Conservation (phyloP, 2,113 vertebrate genomes). For the Empidonax traillii region DNA sequence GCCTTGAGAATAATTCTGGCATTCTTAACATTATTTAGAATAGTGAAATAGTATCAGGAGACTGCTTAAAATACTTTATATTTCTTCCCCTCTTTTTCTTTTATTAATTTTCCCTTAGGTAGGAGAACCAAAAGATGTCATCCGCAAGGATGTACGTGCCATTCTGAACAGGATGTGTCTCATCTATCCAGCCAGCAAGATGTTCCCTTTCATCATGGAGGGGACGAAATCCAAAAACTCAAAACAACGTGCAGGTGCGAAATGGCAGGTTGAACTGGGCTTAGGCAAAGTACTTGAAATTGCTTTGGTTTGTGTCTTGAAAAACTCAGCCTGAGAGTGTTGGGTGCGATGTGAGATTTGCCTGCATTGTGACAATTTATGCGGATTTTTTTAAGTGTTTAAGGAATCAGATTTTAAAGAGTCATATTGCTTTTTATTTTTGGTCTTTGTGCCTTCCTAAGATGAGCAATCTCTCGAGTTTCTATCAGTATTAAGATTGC, state of each 20-base stretch:
- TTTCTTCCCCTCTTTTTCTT: background rate
- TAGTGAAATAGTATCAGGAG: background rate
- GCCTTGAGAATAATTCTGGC: background rate
- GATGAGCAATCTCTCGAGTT: background rate
- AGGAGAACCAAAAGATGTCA: conserved; percentile 94
- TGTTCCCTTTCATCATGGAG: conserved; percentile 97
- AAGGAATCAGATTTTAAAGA: background rate
- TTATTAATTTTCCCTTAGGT: conserved; percentile 73
- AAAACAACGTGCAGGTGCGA: conserved; percentile 92
- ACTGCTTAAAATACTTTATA: background rate
- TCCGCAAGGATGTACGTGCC: conserved; percentile 93
- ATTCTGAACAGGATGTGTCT: conserved; percentile 93
- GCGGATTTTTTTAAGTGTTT: background rate
- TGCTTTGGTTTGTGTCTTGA: background rate
- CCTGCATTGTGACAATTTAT: background rate
- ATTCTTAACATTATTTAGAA: background rate
- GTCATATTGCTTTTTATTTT: background rate
- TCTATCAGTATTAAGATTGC: background rate
- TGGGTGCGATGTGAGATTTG: background rate
- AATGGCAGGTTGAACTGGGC: background rate
- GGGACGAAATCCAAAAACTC: conserved; percentile 98
- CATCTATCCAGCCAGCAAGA: conserved; percentile 94
- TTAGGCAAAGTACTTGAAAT: background rate
- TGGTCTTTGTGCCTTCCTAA: background rate
- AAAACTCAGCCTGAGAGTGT: background rate